Evolutionary conservation across 2,888 invertebrate species (phyloP).

Genomic region (Cheilosia vernalis): DNA sequence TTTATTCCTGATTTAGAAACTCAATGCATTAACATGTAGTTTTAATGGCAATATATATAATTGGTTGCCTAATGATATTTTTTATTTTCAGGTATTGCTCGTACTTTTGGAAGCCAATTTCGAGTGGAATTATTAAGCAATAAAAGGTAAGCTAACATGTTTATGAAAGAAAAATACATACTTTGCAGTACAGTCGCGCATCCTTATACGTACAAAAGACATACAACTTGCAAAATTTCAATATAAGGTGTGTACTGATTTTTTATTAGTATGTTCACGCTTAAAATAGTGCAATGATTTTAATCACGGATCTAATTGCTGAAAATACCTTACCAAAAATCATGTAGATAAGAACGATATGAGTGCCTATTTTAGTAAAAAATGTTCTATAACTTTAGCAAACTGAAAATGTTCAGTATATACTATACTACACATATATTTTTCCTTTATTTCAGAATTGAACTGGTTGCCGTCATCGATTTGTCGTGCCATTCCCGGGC

Average conservation of each 20-base stretch:
- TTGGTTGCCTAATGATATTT: neutral
- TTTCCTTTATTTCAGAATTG: no score
- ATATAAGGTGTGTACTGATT: no score
- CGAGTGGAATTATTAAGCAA: neutral
- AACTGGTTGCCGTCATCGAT: no score
- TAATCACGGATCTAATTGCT: slow-evolving; percentile 78
- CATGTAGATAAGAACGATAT: neutral
- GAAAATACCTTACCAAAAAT: slow-evolving; percentile 72
- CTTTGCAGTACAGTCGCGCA: no score
- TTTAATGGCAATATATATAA: neutral
- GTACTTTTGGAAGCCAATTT: neutral
- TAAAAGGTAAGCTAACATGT: neutral
- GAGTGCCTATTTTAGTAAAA: neutral
- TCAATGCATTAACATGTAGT: neutral
- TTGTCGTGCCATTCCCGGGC: no score
- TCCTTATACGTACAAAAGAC: no score
- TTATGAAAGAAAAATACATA: no score
- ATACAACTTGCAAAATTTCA: no score
- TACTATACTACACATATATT: no score
- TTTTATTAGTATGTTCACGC: neutral
- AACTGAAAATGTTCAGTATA: neutral
- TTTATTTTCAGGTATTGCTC: neutral
- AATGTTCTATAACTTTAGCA: neutral
- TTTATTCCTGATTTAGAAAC: slow-evolving; percentile 22
- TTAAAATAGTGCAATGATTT: slow-evolving; percentile 71